Percentiles rank a stretch among this genome's conserved stretches.
phyloP scores from a whole-genome alignment of 2,888 invertebrate genomes.

The Harmothoe impar region DNA sequence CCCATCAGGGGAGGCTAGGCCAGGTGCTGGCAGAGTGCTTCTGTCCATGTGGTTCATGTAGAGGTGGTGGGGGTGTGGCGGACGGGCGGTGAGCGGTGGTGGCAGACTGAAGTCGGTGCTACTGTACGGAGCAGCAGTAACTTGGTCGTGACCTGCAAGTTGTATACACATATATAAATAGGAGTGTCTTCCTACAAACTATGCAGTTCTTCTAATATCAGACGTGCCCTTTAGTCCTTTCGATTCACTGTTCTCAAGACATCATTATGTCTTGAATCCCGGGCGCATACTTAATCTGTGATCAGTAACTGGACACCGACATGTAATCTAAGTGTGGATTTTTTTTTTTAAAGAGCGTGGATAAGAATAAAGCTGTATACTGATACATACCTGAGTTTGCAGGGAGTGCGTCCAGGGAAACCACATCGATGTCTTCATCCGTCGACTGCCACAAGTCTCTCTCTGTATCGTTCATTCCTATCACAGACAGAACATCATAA shows the following conservation, averaged over 20 bases:
- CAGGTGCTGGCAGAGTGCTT: not conserved
- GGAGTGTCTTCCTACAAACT: too few relatives aligned
- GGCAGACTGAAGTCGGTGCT: not conserved
- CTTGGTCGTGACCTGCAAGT: not conserved
- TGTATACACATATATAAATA: too few relatives aligned
- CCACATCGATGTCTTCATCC: slow-evolving; percentile 67
- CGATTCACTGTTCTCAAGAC: too few relatives aligned
- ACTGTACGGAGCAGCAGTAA: not conserved
- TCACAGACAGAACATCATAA: not conserved
- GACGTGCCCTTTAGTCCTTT: too few relatives aligned
- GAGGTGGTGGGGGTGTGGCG: not conserved
- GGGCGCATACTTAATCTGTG: too few relatives aligned
- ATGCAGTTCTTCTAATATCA: too few relatives aligned
- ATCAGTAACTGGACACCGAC: too few relatives aligned
- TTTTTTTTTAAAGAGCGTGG: too few relatives aligned
- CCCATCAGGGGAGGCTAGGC: not conserved
- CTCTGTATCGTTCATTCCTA: slow-evolving; percentile 39
- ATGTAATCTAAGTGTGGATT: too few relatives aligned
- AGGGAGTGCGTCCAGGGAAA: slow-evolving; percentile 62
- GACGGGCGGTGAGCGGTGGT: not conserved
- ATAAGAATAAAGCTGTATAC: too few relatives aligned
- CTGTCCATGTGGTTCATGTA: slow-evolving; percentile 11
- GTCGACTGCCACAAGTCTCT: slow-evolving; percentile 62
- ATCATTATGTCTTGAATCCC: too few relatives aligned
- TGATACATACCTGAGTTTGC: slow-evolving; percentile 10